Evolutionary conservation across 2,797 vertebrate genomes (phyloP).

Genomic region (Takifugu rubripes): DNA sequence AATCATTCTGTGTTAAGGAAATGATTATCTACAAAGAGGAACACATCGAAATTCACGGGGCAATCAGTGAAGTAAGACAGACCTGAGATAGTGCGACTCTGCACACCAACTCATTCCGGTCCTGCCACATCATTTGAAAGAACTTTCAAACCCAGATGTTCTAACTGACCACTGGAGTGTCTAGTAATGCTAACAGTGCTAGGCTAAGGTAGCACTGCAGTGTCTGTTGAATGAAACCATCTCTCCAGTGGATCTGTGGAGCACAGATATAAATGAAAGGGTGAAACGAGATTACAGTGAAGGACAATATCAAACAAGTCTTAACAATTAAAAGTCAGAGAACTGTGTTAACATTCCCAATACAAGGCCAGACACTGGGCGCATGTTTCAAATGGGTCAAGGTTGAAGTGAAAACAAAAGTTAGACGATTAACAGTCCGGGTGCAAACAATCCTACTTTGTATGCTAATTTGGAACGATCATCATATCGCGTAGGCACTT

Average conservation of each 20-base stretch:
- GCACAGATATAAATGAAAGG: slow-evolving; percentile 33
- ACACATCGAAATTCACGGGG: slow-evolving; percentile 72
- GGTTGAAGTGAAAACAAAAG: slow-evolving; percentile 75
- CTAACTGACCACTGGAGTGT: slow-evolving; percentile 23
- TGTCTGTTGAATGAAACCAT: slow-evolving; percentile 2
- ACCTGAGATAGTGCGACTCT: slow-evolving; percentile 59
- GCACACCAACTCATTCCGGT: slow-evolving; percentile 54
- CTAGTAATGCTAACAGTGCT: slow-evolving; percentile 12
- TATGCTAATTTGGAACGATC: slow-evolving; percentile 73
- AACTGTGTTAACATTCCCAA: slow-evolving; percentile 64
- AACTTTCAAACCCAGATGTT: slow-evolving; percentile 33
- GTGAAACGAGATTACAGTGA: slow-evolving; percentile 47
- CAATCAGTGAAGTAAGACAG: slow-evolving; percentile 70
- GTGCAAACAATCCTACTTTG: slow-evolving; percentile 72
- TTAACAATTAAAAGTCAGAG: slow-evolving; percentile 65
- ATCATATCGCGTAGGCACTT: slow-evolving; percentile 60
- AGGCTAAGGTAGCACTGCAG: slow-evolving; percentile 20
- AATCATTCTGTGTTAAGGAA: slow-evolving; percentile 73
- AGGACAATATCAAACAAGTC: slow-evolving; percentile 70
- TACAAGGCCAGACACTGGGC: slow-evolving; percentile 54
- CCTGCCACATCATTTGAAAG: slow-evolving; percentile 48
- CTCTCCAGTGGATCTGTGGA: slow-evolving; percentile 51
- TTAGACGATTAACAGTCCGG: slow-evolving; percentile 81
- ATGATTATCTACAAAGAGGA: slow-evolving; percentile 72
- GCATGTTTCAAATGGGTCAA: slow-evolving; percentile 73